phyloP scores from a whole-genome alignment of 2,113 vertebrate genomes.

The Anhinga rufa region DNA sequence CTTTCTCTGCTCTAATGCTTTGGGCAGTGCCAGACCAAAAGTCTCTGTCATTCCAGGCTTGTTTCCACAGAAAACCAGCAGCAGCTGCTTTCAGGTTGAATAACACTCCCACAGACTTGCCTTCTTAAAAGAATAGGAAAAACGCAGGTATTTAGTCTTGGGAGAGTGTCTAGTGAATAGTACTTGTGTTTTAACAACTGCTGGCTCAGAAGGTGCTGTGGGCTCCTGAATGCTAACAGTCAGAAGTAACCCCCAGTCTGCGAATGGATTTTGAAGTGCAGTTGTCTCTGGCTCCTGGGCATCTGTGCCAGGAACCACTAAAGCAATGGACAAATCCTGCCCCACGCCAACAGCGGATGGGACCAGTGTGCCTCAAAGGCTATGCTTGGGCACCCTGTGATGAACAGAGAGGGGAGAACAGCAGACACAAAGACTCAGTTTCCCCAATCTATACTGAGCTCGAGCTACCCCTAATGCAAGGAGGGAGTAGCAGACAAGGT shows the following conservation, averaged over 20 bases:
- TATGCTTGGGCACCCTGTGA: not conserved
- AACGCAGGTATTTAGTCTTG: not conserved
- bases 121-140: not conserved
- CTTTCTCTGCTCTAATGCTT: not conserved
- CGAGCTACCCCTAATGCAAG: not conserved
- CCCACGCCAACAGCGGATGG: not conserved
- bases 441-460: not conserved
- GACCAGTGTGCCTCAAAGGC: not conserved
- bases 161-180: not conserved
- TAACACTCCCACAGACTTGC: not conserved
- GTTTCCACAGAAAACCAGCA: not conserved
- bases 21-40: not conserved
- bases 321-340: not conserved
- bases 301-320: not conserved
- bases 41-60: not conserved
- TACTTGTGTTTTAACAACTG: not conserved
- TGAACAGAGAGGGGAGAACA: not conserved
- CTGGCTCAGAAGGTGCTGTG: not conserved
- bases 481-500: not conserved
- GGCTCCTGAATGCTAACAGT: not conserved
- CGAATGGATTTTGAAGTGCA: not conserved
- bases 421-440: not conserved
- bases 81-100: not conserved
- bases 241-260: not conserved
- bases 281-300: not conserved